phyloP scores from a whole-genome alignment of 1,140 invertebrate species.

The Lethrus apterus region DNA sequence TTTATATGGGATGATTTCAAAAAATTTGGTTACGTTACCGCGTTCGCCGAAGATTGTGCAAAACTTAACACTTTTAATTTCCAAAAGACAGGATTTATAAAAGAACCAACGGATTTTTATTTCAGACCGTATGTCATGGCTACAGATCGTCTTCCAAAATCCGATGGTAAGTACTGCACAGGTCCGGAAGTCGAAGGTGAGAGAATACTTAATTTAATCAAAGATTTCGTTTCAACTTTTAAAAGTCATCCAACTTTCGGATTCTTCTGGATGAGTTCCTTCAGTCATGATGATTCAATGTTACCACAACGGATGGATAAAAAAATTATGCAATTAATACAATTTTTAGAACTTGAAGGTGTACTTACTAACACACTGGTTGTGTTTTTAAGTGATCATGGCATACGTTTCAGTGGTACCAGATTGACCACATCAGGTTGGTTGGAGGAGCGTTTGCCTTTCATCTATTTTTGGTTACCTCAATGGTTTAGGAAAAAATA shows the following conservation, averaged over 20 bases:
- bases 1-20: slow-evolving; percentile 57
- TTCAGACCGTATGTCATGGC: slow-evolving; percentile 57
- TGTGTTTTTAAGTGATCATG: slow-evolving; percentile 80
- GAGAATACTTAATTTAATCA: slow-evolving; percentile 49
- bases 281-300: slow-evolving; percentile 58
- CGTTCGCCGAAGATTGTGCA: slow-evolving; percentile 56
- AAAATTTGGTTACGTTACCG: slow-evolving; percentile 53
- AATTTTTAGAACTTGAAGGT: slow-evolving; percentile 41
- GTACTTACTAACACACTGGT: slow-evolving; percentile 50
- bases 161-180: slow-evolving; percentile 43
- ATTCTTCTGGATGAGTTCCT: slow-evolving; percentile 61
- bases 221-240: slow-evolving; percentile 53
- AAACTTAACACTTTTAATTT: slow-evolving; percentile 59
- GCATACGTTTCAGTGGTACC: slow-evolving; percentile 70
- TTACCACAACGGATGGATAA: slow-evolving; percentile 49
- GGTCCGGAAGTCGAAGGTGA: slow-evolving; percentile 47
- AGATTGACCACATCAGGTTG: slow-evolving; percentile 64
- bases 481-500: slow-evolving; percentile 52
- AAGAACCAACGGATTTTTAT: slow-evolving; percentile 69
- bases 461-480: slow-evolving; percentile 66
- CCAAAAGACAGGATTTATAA: slow-evolving; percentile 53
- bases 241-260: slow-evolving; percentile 51
- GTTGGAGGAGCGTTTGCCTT: slow-evolving; percentile 78
- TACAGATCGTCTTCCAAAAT: slow-evolving; percentile 47
- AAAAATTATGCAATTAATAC: slow-evolving; percentile 42